A percentile compares a stretch with the other conserved stretches of the same genome.
phyloP scores from a whole-genome alignment of 2,797 vertebrate genomes.

The Lateolabrax maculatus region DNA sequence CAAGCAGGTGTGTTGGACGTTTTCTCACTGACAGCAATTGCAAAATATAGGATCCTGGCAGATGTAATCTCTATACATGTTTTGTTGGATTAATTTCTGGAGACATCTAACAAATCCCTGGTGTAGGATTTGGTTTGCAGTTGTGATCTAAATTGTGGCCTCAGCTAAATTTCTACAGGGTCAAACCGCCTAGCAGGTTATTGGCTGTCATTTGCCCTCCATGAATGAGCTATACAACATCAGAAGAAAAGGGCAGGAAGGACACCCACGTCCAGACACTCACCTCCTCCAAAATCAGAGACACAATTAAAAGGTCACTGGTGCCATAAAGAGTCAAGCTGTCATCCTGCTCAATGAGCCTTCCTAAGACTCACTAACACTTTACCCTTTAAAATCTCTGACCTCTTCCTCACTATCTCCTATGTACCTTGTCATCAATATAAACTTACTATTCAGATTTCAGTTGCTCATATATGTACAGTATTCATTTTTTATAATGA shows the following conservation, averaged over 20 bases:
- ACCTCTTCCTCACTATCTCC: neutral
- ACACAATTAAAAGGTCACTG: conserved; percentile 64
- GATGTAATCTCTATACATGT: neutral
- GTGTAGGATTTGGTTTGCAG: neutral
- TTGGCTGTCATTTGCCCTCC: conserved; percentile 44
- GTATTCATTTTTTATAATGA: neutral
- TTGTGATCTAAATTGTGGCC: neutral
- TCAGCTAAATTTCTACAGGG: neutral
- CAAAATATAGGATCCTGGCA: neutral
- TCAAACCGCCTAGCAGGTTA: conserved; percentile 26
- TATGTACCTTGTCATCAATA: neutral
- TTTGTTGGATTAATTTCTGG: conserved; percentile 5
- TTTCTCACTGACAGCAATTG: neutral
- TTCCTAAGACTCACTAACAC: conserved; percentile 13
- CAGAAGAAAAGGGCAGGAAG: conserved; percentile 56
- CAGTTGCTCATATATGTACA: neutral
- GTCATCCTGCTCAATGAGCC: conserved; percentile 40
- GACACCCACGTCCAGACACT: conserved; percentile 28
- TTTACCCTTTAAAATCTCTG: conserved; percentile 28
- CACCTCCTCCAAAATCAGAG: conserved; percentile 47
- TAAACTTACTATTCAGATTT: neutral
- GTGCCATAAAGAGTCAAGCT: conserved; percentile 43
- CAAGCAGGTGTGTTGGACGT: neutral
- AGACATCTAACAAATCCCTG: neutral
- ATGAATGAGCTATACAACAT: conserved; percentile 52